These are phyloP conservation scores for Triops cancriformis DNA, from an alignment of 1,140 invertebrate genomes.

Conservation along the genomic window DNA sequence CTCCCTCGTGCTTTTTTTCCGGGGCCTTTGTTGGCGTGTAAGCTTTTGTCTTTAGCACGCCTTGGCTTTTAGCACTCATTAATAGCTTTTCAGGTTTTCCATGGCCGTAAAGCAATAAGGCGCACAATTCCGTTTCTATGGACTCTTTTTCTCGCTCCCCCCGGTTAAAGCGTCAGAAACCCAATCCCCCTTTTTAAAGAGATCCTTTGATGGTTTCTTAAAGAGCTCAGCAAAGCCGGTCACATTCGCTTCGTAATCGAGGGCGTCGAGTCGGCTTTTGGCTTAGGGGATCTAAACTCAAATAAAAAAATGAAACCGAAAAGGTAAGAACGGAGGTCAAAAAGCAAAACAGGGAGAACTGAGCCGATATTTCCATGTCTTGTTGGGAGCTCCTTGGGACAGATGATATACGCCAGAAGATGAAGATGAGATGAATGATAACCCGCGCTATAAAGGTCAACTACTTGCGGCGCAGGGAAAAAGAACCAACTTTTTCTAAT, in stretches of 20 bases:
- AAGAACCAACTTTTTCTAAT: background rate
- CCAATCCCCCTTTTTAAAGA: too few relatives aligned
- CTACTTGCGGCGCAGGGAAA: background rate
- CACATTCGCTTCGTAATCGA: background rate
- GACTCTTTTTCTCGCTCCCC: too few relatives aligned
- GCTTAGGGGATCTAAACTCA: background rate
- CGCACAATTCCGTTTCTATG: background rate
- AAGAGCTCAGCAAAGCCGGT: background rate
- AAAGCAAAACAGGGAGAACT: background rate
- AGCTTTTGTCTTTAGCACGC: background rate
- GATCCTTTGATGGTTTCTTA: too few relatives aligned
- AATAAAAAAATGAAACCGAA: background rate
- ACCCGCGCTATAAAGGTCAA: background rate
- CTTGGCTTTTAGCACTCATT: background rate
- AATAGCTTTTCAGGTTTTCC: background rate
- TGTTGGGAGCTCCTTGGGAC: slow-evolving; percentile 12
- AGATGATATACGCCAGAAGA: slow-evolving; percentile 9
- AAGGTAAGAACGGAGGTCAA: background rate
- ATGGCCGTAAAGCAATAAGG: background rate
- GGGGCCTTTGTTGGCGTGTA: background rate
- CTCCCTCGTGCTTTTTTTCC: background rate
- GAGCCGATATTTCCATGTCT: slow-evolving; percentile 9
- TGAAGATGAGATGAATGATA: slow-evolving; percentile 11
- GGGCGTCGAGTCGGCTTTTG: background rate
- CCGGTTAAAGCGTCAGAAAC: too few relatives aligned